These are phyloP conservation scores for Sebastes wilsoni DNA, from an alignment of 2,797 vertebrate species.

Conservation along the genomic window DNA sequence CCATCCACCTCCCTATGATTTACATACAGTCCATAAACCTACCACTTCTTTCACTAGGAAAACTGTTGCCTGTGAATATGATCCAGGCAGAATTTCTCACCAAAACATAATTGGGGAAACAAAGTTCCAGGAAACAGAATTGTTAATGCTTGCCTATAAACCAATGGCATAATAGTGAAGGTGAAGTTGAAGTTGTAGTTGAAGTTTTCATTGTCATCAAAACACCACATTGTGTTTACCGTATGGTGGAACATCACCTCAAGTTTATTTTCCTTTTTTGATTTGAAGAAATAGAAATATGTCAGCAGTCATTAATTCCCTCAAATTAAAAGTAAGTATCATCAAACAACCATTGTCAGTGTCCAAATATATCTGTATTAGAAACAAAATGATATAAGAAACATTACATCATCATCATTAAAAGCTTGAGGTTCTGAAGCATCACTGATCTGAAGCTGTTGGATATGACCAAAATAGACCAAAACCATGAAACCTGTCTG, in stretches of 20 bases:
- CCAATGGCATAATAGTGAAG: neutral
- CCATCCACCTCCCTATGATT: neutral
- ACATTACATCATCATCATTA: constrained; percentile 17
- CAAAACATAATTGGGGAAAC: neutral
- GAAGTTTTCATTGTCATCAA: neutral
- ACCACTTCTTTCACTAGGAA: neutral
- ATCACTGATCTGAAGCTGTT: constrained; percentile 30
- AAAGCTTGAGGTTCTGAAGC: constrained; percentile 27
- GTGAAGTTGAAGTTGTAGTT: neutral
- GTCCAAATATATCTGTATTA: neutral
- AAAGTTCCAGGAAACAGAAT: neutral
- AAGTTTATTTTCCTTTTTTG: neutral
- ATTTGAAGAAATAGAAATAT: neutral
- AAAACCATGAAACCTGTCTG: constrained; percentile 24
- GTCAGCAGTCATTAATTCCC: neutral
- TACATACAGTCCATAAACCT: neutral
- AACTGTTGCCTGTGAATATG: neutral
- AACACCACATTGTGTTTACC: neutral
- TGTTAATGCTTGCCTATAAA: neutral
- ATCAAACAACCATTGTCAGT: neutral
- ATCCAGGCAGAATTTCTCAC: neutral
- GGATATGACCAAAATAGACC: constrained; percentile 42
- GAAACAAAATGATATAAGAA: neutral
- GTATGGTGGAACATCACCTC: neutral
- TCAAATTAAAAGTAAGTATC: neutral